Base-by-base conservation (phyloP, 2,888 invertebrate species). In the Dryococelus australis region DNA sequence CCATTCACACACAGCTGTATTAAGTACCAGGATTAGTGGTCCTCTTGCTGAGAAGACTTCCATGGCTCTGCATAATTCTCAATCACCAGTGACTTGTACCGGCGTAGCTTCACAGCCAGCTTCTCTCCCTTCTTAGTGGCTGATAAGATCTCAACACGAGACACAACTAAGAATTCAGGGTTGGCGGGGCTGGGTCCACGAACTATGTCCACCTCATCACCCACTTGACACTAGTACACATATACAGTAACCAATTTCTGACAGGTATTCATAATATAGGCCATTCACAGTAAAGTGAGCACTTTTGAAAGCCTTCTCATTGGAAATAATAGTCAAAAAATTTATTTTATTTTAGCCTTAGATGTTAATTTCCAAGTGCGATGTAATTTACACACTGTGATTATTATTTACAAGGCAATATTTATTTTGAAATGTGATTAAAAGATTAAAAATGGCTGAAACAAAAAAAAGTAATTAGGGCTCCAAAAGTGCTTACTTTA, bases 161-260 rank as follows among this genome's bases (percentile, higher is more conserved):
- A 94, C 27, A 97, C 94, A 90, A 94, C 93, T 85, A 97, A 91
- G 91, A 96, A 95, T 5, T 95, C 93, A 13, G 96, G 93, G 92
- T 97, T 97, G 16, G 94, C 92, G 0, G 94, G 93, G 90, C 95
- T 96, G 4, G 94, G 92, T 86, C 95, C 95, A 92, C 95, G 95
- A 88, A 97, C 94, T 0, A 97, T 91, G 92, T 98, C 98, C 88
- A 97, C 93, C 93, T 97, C 97, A 93, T 97, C 97, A 20, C 96
- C 96, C 88, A 94, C 89, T 90, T 92, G 91, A 0, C 96, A 92
- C 96, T 96, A 92, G 10, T 93, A 92, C 88, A 47, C 88, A 87
- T 84, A 85, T 83, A 79, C 86, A 43, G 79, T 86, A 86, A 35
- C 35, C 1, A 28, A 87, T 86, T 1, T 86, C n/a, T 26, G 26